Evolutionary conservation across 2,888 invertebrate genomes (phyloP), one percentile per base, ranked within the genome.

Genomic region (Clostera curtula): DNA sequence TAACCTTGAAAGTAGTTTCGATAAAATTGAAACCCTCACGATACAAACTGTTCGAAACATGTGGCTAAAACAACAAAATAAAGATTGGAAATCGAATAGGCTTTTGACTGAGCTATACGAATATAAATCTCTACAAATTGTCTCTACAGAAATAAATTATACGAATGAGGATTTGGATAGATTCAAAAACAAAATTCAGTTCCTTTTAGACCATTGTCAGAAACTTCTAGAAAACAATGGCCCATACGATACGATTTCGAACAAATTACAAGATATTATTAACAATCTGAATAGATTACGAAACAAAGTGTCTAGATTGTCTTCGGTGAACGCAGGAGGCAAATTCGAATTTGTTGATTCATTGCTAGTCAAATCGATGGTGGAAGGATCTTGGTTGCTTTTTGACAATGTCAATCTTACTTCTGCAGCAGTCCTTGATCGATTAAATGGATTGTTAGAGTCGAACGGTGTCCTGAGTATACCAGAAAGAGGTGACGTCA

Each of bases 331-430:
- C 48, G 90, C 90, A 0, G 93, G 93, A n/a, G 96, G 96, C 3
- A 93, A 91, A 67, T 97, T 96, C 60, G 95, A 96, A 77, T 97
- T 96, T 94, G 89, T 96, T 8, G 95, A 97, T 71, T 95, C 95
- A 7, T 76, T 93, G 42, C 86, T 97, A 26, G 91, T 96, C 0
- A 93, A 93, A 84, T 92, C 95, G 31, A 75, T 96, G 40, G 87
- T 88, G 50, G 89, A 90, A 55, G 96, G 96, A 0, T 88, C 91
- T 15, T 96, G 95, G 91, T 77, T 97, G 18, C 77, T 95, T 24
- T 77, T 96, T 31, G 96, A 96, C 70, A 96, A 97, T 69, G 97
- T 96, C 1, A 98, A 98, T 79, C 88, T 97, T 28, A 97, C 97
- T 64, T 96, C 97, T 43, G 91, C 98, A 1, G 98, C 99, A 5